Base-by-base conservation (phyloP, 2,888 invertebrate species). In the Drosophila atripex region DNA sequence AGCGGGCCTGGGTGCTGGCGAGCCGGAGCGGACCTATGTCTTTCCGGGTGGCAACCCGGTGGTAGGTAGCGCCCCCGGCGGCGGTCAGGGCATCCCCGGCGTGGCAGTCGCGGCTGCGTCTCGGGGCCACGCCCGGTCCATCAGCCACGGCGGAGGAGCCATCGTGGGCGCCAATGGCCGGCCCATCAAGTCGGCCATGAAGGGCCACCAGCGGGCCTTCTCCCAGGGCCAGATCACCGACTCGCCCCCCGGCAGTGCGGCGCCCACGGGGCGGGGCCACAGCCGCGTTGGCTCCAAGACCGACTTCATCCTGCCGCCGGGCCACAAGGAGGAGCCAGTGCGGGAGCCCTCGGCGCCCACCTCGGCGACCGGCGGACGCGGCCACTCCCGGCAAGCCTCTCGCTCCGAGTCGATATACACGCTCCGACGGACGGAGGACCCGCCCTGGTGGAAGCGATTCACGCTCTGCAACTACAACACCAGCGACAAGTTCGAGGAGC, bases 321-420 rank as follows among this genome's bases (percentile, higher is more conserved):
- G 96, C 0, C 96, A 97, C 90, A 94, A 96, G 77, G 96, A 97
- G 74, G 92, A 93, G 32, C 95, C 96, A 87, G 94, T 95, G 75
- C 25, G 82, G 2, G 95, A 96, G 73, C 86, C 89, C 8, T 92
- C 92, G 1, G 91, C 90, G 47, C 91, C 91, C 49, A 92, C 91
- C 43, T 93, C 92, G 85, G 90, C 93, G 77, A 92, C 93, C 2
- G 88, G 87, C 0, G 85, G 77, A 1, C 93, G 93, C 60, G 95
- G 95, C 2, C 96, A 97, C 91, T 96, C 96, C 5, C 94, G 97
- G n/a, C 97, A 96, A 91, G 96, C 97, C 1, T 97, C 97, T 12
- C 94, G 97, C 77, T 96, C 97, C 8, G 97, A 97, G 91, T 97
- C 97, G 59, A 96, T 97, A 75, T 97, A 97, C 92, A 97, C 97